Base-by-base conservation (phyloP, 1,140 invertebrate species). In the Drosophila miranda region DNA sequence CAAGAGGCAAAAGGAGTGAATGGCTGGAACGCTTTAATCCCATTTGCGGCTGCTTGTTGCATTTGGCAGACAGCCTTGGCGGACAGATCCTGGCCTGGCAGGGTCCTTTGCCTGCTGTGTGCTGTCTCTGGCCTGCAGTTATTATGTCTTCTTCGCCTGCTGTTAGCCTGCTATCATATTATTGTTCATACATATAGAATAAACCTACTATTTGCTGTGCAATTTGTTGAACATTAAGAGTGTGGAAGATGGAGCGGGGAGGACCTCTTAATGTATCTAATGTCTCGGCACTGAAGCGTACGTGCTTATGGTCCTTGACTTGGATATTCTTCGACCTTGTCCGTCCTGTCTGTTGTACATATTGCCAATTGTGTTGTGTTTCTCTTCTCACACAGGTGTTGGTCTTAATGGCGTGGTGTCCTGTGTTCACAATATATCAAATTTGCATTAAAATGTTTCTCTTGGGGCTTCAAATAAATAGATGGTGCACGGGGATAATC, bases 201-300 rank as follows among this genome's bases (percentile, higher is more conserved):
- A 30, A 30, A 16, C 26, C 11, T 28, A 26, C 28, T 56, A 56
- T 69, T 69, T 55, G 49, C 59, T 34, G 19, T 21, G 43, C 62
- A 75, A 83, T 69, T 82, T 82, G 78, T 82, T 59, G 34, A 66
- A 70, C 69, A 75, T 21, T 45, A 28, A 50, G 42, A 34, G 43
- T 50, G 30, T 52, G 26, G 14, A 38, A 28, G 30, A 6, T 46
- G 30, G 34, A 13, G 23, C 19, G 9, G 30, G 28, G 23, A 19
- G 21, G 26, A 23, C 43, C 8, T 34, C 42, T 68, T 68, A 38
- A 68, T 67, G 62, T 30, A 43, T 82, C 63, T 66, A 79, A 83
- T 82, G 70, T 82, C 55, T 61, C 60, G 68, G 66, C 69, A 83
- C 75, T 75, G 80, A 46, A 48, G 41, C 51, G 64, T 72, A 83